Base-by-base conservation (phyloP, 2,113 vertebrate species). In the Dryoscopus gambensis region DNA sequence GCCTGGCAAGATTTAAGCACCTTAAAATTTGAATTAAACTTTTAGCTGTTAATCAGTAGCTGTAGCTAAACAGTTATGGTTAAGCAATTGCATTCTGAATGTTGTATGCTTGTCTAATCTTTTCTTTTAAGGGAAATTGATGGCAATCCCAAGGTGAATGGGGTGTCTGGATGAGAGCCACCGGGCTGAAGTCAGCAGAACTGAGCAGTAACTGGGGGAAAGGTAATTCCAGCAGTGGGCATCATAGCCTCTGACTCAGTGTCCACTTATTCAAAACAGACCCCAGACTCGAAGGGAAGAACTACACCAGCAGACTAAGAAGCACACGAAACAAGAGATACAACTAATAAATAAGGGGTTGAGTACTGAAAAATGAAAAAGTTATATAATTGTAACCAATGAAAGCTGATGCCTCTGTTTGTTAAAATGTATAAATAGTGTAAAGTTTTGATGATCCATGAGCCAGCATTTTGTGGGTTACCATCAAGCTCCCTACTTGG, bases 1-100 rank as follows among this genome's bases (percentile, higher is more conserved):
- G 14, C 5, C 21, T 0, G 0, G 27, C 17, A 55, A 69, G 47
- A 47, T 62, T 47, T 40, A n/a, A 69, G 10, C 17, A 15, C 39
- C n/a, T 60, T 20, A 68, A 53, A n/a, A 60, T 53, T 35, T 35
- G 21, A 68, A 47, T 37, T 25, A 40, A 76, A 40, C 11, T 31
- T 40, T 27, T 6, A 18, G 15, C 24, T 53, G 30, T 47, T 47
- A 22, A 75, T 53, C n/a, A 62, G 17, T 23, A 55, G 30, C 62
- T 53, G 18, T 12, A 40, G 20, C 16, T 89, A 47, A 28, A 40
- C 24, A 35, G 30, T 7, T 31, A n/a, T 5, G 20, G 55, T 24
- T 55, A 75, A 60, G n/a, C 9, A 75, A 22, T 31, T 35, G 30
- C 21, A 31, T 13, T 40, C 20, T 21, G 24, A 76, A 47, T 6